Evolutionary conservation across 2,888 invertebrate genomes (phyloP).

Genomic region (Habroteleia sp.): DNA sequence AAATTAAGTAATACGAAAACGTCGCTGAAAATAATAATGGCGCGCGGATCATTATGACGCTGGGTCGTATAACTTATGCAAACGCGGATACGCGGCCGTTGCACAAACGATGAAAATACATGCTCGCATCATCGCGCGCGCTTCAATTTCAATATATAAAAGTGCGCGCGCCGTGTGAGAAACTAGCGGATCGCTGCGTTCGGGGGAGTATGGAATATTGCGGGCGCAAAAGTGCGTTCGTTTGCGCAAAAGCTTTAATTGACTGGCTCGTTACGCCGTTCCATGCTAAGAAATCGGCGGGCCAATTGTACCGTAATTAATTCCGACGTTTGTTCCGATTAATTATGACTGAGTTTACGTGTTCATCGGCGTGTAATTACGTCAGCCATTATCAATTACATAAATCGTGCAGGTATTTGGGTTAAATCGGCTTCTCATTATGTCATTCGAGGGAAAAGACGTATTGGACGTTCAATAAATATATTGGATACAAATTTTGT

Average conservation of each 20-base stretch:
- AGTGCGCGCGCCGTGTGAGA: constrained; percentile 20
- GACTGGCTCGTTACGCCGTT: constrained; percentile 35
- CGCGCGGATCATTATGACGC: constrained; percentile 38
- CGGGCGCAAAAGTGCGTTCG: constrained; percentile 29
- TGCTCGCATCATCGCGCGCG: constrained; percentile 15
- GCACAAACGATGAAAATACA: constrained; percentile 38
- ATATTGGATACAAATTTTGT: too few relatives aligned
- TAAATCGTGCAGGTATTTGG: constrained; percentile 40
- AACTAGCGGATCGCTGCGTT: constrained; percentile 20
- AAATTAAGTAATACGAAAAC: constrained; percentile 23
- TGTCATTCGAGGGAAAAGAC: background rate
- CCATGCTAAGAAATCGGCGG: constrained; percentile 21
- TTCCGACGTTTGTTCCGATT: constrained; percentile 50
- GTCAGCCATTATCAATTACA: constrained; percentile 44
- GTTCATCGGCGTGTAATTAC: constrained; percentile 50
- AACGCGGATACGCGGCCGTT: constrained; percentile 28
- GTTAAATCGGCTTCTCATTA: constrained; percentile 20
- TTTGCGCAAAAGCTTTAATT: constrained; percentile 48
- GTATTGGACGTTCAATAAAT: background rate
- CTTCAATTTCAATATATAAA: constrained; percentile 18
- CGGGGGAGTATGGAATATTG: constrained; percentile 12
- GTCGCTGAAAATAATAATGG: constrained; percentile 25
- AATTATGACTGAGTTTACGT: constrained; percentile 45
- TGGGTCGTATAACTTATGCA: constrained; percentile 39
- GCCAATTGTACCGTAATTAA: constrained; percentile 43